phyloP scores from a whole-genome alignment of 2,113 vertebrate genomes.

The Cyphomyrus discorhynchus region DNA sequence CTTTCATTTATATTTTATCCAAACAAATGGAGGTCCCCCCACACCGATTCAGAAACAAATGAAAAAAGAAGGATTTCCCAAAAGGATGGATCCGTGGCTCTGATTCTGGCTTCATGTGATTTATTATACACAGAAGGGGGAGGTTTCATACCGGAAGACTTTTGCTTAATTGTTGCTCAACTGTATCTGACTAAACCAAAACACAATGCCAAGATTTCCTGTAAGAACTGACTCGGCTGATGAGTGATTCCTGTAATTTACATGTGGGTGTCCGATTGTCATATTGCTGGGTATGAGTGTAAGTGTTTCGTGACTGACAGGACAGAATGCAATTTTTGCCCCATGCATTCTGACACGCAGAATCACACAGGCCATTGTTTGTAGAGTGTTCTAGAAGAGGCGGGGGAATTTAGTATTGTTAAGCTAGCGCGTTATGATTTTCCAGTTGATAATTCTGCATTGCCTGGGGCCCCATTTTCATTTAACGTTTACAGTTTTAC shows the following conservation, averaged over 20 bases:
- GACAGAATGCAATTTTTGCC: conserved; percentile 65
- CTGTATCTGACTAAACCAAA: conserved; percentile 59
- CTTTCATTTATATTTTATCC: conserved; percentile 12
- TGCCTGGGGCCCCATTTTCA: conserved; percentile 2
- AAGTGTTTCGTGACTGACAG: conserved; percentile 68
- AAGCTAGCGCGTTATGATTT: conserved; percentile 53
- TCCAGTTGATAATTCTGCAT: conserved; percentile 52
- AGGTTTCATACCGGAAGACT: conserved; percentile 61
- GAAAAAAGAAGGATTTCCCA: conserved; percentile 53
- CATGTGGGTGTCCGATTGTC: conserved; percentile 73
- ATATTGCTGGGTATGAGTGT: conserved; percentile 66
- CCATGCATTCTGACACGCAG: conserved; percentile 67
- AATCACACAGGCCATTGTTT: conserved; percentile 68
- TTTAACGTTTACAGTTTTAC: conserved; percentile 15
- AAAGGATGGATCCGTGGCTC: conserved; percentile 57
- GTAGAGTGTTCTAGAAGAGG: conserved; percentile 60
- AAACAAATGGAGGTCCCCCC: conserved; percentile 11
- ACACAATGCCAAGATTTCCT: conserved; percentile 52
- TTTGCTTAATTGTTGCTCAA: conserved; percentile 60
- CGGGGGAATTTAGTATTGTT: conserved; percentile 60
- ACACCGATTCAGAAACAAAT: conserved; percentile 43
- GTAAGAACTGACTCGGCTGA: conserved; percentile 46
- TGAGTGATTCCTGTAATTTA: conserved; percentile 71
- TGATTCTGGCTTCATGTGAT: conserved; percentile 59
- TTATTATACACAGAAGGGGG: conserved; percentile 57